Conservation (phyloP, 2,797 vertebrate genomes). For the Lacerta bilineata region DNA sequence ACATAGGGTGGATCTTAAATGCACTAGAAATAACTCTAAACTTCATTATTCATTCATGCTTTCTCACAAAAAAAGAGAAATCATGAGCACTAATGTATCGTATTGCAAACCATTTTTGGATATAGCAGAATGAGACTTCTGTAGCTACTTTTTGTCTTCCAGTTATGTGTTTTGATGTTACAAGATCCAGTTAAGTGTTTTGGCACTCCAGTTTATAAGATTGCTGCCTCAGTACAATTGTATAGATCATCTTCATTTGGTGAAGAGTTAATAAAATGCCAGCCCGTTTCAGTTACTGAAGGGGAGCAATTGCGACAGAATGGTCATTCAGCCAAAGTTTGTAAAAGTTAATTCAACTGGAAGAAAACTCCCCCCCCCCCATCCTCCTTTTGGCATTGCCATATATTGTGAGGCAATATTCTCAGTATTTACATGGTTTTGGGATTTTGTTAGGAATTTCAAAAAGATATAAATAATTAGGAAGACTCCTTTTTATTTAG, state of each 20-base stretch:
- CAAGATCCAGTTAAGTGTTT: slow-evolving; percentile 28
- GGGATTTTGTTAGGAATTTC: background rate
- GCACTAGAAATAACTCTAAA: slow-evolving; percentile 3
- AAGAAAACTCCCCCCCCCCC: background rate
- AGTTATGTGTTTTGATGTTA: background rate
- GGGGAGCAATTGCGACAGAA: background rate
- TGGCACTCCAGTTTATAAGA: slow-evolving; percentile 24
- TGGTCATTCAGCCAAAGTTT: background rate
- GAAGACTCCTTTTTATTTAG: background rate
- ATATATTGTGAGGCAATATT: background rate
- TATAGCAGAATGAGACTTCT: slow-evolving; percentile 32
- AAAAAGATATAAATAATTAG: background rate
- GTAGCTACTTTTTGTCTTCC: slow-evolving; percentile 13
- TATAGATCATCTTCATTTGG: background rate
- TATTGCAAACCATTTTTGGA: slow-evolving; percentile 42
- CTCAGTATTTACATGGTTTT: background rate
- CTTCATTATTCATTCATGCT: slow-evolving; percentile 26
- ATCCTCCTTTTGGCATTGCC: background rate
- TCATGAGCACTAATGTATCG: background rate
- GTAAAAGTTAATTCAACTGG: background rate
- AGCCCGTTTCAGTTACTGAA: background rate
- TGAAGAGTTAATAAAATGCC: background rate
- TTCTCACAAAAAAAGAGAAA: slow-evolving; percentile 28
- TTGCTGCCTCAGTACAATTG: background rate
- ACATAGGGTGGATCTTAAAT: slow-evolving; percentile 25